phyloP scores from a whole-genome alignment of 1,140 invertebrate species.

The Dinoponera quadriceps region DNA sequence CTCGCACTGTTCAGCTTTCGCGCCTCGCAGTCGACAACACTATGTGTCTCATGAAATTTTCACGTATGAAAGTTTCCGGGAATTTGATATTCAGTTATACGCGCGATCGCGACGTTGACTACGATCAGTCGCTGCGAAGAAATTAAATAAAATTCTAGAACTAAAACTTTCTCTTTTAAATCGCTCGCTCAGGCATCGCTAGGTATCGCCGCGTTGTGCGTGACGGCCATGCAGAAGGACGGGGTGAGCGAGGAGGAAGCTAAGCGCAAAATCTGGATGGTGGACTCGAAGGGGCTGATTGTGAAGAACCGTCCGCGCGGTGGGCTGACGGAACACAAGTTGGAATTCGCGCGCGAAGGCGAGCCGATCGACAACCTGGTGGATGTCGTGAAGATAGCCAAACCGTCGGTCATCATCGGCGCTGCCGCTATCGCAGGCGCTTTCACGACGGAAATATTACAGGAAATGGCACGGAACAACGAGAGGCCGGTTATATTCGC shows the following conservation, averaged over 20 bases:
- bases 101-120: no score
- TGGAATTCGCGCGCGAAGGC: slow-evolving; percentile 90
- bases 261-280: slow-evolving; percentile 90
- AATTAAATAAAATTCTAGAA: background rate
- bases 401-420: slow-evolving; percentile 95
- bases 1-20: no score
- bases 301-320: slow-evolving; percentile 92
- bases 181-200: slow-evolving; percentile 88
- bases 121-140: background rate
- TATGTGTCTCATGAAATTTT: no score
- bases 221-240: slow-evolving; percentile 94
- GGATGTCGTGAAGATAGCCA: slow-evolving; percentile 91
- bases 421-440: slow-evolving; percentile 93
- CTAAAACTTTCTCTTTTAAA: no score
- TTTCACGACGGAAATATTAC: slow-evolving; percentile 94
- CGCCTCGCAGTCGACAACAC: no score
- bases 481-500: slow-evolving; percentile 96
- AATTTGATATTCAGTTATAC: no score
- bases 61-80: no score
- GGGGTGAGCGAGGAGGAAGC: slow-evolving; percentile 91
- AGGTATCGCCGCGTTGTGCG: slow-evolving; percentile 94
- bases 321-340: slow-evolving; percentile 92
- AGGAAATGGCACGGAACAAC: slow-evolving; percentile 92
- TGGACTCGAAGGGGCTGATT: slow-evolving; percentile 91
- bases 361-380: slow-evolving; percentile 89